These are phyloP conservation scores for Atta texana DNA, from an alignment of 1,140 invertebrate species.

Conservation along the genomic window DNA sequence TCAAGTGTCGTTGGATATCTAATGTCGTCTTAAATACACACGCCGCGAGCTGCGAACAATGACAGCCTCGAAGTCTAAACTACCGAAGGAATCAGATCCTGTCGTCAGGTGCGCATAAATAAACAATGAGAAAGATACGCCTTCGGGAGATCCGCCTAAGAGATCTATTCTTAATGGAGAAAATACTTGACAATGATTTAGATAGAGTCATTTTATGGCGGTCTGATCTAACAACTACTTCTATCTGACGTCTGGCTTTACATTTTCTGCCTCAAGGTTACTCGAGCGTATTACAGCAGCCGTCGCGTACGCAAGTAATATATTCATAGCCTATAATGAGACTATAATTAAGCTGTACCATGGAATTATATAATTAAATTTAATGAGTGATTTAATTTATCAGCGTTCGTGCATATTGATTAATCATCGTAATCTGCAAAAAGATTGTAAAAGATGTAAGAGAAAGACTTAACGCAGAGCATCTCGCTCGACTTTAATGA, in stretches of 20 bases:
- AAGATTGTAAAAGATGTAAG: constrained; percentile 5
- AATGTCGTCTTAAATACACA: constrained; percentile 59
- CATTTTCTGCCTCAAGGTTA: constrained; percentile 41
- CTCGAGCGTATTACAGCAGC: constrained; percentile 21
- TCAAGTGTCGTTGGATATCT: background rate
- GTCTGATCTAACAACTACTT: constrained; percentile 7
- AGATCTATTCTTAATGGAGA: constrained; percentile 43
- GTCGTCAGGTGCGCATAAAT: constrained; percentile 56
- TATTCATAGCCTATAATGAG: constrained; percentile 32
- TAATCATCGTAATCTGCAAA: constrained; percentile 16
- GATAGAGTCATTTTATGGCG: constrained; percentile 51
- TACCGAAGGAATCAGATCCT: background rate
- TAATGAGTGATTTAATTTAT: constrained; percentile 27
- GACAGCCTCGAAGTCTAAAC: background rate
- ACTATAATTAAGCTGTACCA: constrained; percentile 1
- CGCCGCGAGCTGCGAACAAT: background rate
- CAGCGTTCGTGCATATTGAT: background rate
- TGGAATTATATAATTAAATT: constrained; percentile 41
- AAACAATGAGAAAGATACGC: constrained; percentile 34
- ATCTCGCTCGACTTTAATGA: constrained; percentile 12
- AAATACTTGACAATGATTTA: constrained; percentile 62
- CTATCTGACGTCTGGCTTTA: background rate
- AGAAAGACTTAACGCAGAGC: background rate
- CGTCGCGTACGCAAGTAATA: background rate
- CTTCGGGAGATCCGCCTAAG: background rate